Percentiles rank a stretch among this genome's conserved stretches.
Conservation (phyloP, 2,113 vertebrate genomes). For the Coptodon rendalli region DNA sequence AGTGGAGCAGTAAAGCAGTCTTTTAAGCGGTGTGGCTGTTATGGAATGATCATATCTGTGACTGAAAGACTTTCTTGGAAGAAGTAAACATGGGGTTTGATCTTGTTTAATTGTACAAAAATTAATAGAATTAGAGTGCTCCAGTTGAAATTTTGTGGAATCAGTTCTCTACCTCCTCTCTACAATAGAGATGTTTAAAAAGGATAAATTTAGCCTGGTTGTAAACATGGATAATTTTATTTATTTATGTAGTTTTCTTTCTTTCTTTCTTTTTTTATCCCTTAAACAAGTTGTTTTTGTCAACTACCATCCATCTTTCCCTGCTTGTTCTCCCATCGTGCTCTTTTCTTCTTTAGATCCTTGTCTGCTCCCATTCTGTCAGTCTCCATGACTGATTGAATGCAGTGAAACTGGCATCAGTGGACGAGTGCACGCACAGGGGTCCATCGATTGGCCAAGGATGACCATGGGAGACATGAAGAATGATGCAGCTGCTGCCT, state of each 20-base stretch:
- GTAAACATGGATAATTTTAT: neutral
- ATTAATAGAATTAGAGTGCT: neutral
- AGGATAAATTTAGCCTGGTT: neutral
- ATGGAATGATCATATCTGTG: neutral
- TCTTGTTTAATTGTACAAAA: neutral
- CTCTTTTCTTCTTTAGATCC: neutral
- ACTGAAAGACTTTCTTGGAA: neutral
- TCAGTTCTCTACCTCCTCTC: neutral
- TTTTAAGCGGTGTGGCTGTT: neutral
- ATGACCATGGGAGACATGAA: conserved; percentile 98
- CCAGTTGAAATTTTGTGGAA: neutral
- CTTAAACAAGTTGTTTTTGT: neutral
- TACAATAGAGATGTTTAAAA: neutral
- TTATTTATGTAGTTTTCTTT: neutral
- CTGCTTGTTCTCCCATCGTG: neutral
- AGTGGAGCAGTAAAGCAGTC: neutral
- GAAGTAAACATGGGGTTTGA: neutral
- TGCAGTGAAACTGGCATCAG: conserved; percentile 2
- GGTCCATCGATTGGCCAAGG: conserved; percentile 61
- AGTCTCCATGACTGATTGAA: conserved; percentile 12
- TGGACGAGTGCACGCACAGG: neutral
- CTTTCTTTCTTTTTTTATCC: neutral
- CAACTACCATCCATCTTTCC: neutral
- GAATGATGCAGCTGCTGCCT: conserved; percentile 91
- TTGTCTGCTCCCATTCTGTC: conserved; percentile 21